These are phyloP conservation scores for Callochromis pleurospilus DNA, from an alignment of 2,113 vertebrate genomes.

Conservation along the genomic window DNA sequence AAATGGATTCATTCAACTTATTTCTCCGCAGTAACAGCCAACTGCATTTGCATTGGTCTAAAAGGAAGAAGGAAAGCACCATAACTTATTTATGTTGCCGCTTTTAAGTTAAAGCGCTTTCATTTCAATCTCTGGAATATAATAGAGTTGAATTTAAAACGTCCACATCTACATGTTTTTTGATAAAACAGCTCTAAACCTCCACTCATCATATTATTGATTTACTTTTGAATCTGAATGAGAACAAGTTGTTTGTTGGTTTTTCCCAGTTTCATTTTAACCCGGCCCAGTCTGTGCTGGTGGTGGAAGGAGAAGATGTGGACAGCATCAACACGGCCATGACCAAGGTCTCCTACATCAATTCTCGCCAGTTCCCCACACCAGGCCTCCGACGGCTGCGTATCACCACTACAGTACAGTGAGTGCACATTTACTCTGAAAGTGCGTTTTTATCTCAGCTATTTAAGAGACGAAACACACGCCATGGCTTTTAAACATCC, in stretches of 20 bases:
- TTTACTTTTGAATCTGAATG: background rate
- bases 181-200: background rate
- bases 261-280: conserved; percentile 91
- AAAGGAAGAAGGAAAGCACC: background rate
- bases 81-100: background rate
- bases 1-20: background rate
- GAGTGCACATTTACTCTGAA: background rate
- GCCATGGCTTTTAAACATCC: background rate
- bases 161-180: background rate
- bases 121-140: background rate
- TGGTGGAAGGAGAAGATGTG: conserved; percentile 92
- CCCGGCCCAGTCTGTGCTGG: conserved; percentile 91
- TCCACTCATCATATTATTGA: background rate
- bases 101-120: background rate
- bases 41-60: background rate
- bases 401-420: conserved; percentile 91
- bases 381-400: conserved; percentile 81
- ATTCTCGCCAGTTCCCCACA: conserved; percentile 93
- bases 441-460: background rate
- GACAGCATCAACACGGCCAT: conserved; percentile 89
- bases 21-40: background rate
- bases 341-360: conserved; percentile 94
- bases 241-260: background rate
- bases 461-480: background rate
- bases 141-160: background rate